Evolutionary conservation across 2,113 vertebrate genomes (phyloP), one percentile per base, ranked within the genome.

Genomic region (Nibea coibor): DNA sequence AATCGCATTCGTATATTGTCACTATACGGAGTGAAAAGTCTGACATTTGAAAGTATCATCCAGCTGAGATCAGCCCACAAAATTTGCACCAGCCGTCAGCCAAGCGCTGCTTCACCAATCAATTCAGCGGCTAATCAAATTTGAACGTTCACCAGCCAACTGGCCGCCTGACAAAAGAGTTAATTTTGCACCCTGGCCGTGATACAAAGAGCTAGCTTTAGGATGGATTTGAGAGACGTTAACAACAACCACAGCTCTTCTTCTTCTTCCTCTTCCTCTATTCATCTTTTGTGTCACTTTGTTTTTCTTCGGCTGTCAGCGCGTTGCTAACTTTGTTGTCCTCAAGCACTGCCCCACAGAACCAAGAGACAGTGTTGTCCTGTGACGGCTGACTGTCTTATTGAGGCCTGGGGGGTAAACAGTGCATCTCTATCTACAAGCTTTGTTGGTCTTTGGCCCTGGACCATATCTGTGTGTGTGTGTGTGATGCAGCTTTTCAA

Each of bases 401-500:
- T 47, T 53, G 76, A 43, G 47, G 75, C 88, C 84, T 56, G 17
- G n/a, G 79, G 88, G 72, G 42, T 87, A 87, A 90, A 91, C 83
- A 88, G 48, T 59, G 31, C 73, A 22, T 86, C 81, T 75, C 75
- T 84, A 75, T 89, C 73, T 79, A 31, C 4, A 11, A 77, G 77
- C 77, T 77, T 86, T 82, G 72, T 84, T 81, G 83, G 28, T 70
- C 69, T 83, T 83, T 78, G 64, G 75, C 87, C 80, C 59, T 53
- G 71, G 58, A 58, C 43, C 22, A 5, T 66, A 19, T 81, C 7
- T 59, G 9, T 68, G 24, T 63, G 26, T 66, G 56, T 39, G 66
- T 31, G n/a, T 64, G 53, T 68, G 42, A 71, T 82, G 8, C 16
- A 54, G 64, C 31, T 39, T 79, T 87, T 83, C 70, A 81, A 1